Base-by-base conservation (phyloP, 2,888 invertebrate species). In the Keiferia lycopersicella region DNA sequence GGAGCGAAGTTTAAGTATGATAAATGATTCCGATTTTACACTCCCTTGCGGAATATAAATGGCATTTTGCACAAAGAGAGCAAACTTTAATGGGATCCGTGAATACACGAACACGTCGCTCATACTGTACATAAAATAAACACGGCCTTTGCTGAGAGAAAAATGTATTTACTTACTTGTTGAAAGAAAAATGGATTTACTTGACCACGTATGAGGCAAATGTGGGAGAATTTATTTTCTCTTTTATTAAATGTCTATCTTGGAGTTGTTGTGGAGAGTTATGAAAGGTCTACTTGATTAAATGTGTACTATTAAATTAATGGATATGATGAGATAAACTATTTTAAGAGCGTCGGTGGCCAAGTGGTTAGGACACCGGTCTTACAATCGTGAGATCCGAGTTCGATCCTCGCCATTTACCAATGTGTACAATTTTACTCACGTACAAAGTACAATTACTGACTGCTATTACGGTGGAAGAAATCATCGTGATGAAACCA, bases 21-120 rank as follows among this genome's bases (percentile, higher is more conserved):
- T 58, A 58, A 58, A 58, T 58, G 57, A 58, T 58, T 58, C n/a
- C 38, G 38, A 58, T 58, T 58, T 58, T 38, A 8, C 57, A 58
- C 30, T 58, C 57, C 38, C 57, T 38, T 18, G 30, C 18, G 38
- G 57, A 38, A 58, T 58, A 58, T 38, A 38, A 58, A 58, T 58
- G 34, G 30, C 57, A 58, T 58, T 18, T 38, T 38, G 8, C 26
- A 58, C 34, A 58, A 38, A 38, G 57, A 38, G 57, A 50, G 20
- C 50, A 38, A 58, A 58, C 38, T 58, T 58, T 38, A 58, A 58
- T 38, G 57, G 57, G 34, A 38, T 58, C 16, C 16, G 57, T n/a
- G 50, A 50, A 50, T 20, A 50, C 20, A 50, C n/a, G 16, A n/a
- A 16, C 38, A 38, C 18, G 57, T 38, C 57, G 3, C 50, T 50